Base-by-base conservation (phyloP, 2,113 vertebrate genomes). In the Willisornis vidua region DNA sequence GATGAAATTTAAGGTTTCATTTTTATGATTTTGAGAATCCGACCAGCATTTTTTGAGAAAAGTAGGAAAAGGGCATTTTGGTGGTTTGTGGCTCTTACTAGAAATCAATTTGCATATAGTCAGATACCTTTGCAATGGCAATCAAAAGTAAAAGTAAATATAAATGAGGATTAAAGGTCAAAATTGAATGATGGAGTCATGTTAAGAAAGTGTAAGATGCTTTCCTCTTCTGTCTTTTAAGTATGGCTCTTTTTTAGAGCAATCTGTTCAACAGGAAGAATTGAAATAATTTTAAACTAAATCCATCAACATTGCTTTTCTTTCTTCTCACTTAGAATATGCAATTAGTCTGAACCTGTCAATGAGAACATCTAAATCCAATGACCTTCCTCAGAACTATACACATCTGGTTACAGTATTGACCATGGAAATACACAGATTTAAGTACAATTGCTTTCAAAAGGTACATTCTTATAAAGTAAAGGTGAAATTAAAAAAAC, bases 361-460 rank as follows among this genome's bases (percentile, higher is more conserved):
- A 1, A 3, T 75, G 48, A 45, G n/a, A 75, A 15, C 67, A 54
- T 67, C 37, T 57, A 58, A 35, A 80, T 72, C 12, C 19, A 41
- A 2, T 37, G 1, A 63, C 20, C 23, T 74, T 48, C 10, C 25
- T 5, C 1, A 9, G 81, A n/a, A 14, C 1, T 61, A 10, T 16
- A 6, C 3, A 0, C 10, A 12, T 65, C 19, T 46, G 28, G 6
- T 72, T 74, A 14, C 29, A 45, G 2, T 28, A 62, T 20, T 54
- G 29, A 29, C n/a, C 7, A 6, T 13, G 19, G 20, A 62, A 62
- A 31, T 19, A 49, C 17, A 31, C 3, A 29, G 7, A 31, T 43
- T 61, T 61, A 26, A 25, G 13, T 39, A 65, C 17, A 52, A 20
- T 15, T 24, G 25, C 61, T 89, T 77, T 73, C 23, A 52, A 46